Evolutionary conservation across 2,797 vertebrate species (phyloP).

Genomic region (Scolopax rusticola): DNA sequence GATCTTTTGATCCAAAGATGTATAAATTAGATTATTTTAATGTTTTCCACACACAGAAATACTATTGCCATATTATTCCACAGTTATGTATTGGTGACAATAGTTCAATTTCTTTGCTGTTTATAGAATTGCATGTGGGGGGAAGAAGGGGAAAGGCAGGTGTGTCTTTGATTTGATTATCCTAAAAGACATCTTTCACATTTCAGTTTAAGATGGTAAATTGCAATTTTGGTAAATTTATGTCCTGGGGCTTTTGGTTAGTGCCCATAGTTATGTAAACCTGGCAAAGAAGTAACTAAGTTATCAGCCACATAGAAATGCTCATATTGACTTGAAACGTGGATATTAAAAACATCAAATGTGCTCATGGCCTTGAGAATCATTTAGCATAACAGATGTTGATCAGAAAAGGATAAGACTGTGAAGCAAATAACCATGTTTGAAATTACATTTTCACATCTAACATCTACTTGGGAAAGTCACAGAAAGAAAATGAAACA

Average conservation of each 20-base stretch:
- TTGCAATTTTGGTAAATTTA: neutral
- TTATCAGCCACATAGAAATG: neutral
- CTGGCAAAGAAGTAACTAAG: neutral
- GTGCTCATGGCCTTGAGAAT: neutral
- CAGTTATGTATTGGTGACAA: neutral
- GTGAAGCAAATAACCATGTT: neutral
- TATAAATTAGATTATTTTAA: neutral
- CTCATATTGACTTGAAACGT: neutral
- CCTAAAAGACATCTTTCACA: neutral
- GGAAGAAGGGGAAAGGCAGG: neutral
- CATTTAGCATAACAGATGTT: neutral
- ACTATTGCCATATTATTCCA: neutral
- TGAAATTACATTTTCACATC: neutral
- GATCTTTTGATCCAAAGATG: neutral
- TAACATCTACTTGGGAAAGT: neutral
- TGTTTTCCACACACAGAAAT: neutral
- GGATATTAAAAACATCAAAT: neutral
- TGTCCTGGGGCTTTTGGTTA: neutral
- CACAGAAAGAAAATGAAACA: neutral
- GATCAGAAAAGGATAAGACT: neutral
- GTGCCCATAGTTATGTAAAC: neutral
- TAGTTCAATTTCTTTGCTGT: neutral
- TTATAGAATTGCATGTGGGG: neutral
- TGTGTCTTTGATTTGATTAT: neutral
- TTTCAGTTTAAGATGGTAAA: neutral